phyloP scores from a whole-genome alignment of 2,113 vertebrate species.

The Sylvietta virens region DNA sequence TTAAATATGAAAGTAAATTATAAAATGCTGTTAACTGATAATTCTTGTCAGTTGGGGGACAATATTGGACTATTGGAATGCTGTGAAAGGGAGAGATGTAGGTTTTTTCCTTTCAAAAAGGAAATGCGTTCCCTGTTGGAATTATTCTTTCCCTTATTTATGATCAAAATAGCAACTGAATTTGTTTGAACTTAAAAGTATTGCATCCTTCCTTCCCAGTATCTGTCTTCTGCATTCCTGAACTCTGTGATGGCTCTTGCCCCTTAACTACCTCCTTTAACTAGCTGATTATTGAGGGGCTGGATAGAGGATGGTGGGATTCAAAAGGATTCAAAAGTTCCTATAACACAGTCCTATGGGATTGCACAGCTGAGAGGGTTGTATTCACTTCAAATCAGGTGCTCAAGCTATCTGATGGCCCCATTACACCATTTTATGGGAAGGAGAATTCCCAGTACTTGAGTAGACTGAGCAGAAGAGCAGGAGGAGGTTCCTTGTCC shows the following conservation, averaged over 20 bases:
- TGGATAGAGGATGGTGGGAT: not conserved
- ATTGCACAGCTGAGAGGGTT: not conserved
- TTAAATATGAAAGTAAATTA: not conserved
- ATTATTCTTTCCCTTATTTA: not conserved
- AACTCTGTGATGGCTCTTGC: not conserved
- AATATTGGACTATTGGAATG: not conserved
- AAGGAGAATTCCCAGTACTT: not conserved
- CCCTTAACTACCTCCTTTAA: not conserved
- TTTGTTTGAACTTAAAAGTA: not conserved
- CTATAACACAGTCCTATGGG: fast-evolving
- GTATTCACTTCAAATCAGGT: not conserved
- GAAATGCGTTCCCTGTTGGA: not conserved
- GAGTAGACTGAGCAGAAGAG: not conserved
- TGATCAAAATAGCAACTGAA: not conserved
- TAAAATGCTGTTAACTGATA: not conserved
- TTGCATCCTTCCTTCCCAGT: not conserved
- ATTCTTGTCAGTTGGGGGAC: not conserved
- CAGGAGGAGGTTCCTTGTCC: not conserved
- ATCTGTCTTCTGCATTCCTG: not conserved
- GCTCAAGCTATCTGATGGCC: not conserved
- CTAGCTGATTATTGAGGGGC: not conserved
- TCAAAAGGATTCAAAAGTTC: not conserved
- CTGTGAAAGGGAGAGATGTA: not conserved
- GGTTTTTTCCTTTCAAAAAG: not conserved
- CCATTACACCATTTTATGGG: not conserved